Conservation (phyloP, 2,113 vertebrate species). For the Carlito syrichta region DNA sequence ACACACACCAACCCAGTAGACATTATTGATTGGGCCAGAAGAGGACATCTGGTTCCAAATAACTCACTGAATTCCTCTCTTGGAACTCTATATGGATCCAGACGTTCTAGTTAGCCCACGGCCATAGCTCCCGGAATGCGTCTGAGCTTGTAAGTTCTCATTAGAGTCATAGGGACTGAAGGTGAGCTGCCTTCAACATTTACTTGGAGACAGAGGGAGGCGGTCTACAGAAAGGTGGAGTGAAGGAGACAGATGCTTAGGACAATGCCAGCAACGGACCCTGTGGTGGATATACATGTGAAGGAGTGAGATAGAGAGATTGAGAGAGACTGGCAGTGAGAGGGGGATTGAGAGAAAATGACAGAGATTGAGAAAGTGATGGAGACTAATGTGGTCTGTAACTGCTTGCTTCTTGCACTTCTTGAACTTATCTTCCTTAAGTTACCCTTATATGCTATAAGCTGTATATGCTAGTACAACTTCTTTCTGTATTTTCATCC, state of each 20-base stretch:
- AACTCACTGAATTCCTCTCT: not conserved
- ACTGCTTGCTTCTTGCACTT: not conserved
- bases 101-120: not conserved
- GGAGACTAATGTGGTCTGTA: not conserved
- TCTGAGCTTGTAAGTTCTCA: too few relatives aligned
- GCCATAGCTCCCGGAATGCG: too few relatives aligned
- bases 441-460: not conserved
- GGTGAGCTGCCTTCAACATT: not conserved
- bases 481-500: not conserved
- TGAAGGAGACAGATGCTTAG: not conserved
- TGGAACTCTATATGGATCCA: not conserved
- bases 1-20: not conserved
- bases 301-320: not conserved
- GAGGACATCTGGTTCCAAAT: not conserved
- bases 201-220: not conserved
- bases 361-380: not conserved
- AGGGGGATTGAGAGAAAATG: not conserved
- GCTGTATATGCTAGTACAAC: too few relatives aligned
- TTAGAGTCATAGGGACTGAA: not conserved
- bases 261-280: not conserved
- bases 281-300: not conserved
- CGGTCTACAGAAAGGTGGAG: not conserved
- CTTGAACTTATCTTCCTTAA: not conserved
- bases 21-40: not conserved
- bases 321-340: too few relatives aligned